These are phyloP conservation scores for Montipora foliosa DNA, from an alignment of 64 coral and sea anemone genomes.

Conservation along the genomic window DNA sequence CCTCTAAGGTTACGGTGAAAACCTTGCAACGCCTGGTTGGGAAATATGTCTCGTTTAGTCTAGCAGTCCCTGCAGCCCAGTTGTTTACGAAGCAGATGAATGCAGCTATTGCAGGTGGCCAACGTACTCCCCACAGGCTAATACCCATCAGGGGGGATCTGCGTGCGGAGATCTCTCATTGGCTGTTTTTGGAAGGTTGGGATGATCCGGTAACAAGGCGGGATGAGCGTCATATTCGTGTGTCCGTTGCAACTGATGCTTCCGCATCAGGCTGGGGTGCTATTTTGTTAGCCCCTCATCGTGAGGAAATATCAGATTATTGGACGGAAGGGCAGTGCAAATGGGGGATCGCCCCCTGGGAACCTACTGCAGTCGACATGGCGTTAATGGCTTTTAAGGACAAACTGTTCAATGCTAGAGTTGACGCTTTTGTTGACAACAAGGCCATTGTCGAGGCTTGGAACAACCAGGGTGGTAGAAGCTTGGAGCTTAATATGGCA, in stretches of 20 bases:
- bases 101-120: conserved; percentile 50
- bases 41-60: conserved; percentile 69
- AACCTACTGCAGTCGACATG: no score
- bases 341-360: no score
- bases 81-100: conserved; percentile 72
- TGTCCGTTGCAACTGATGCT: conserved; percentile 46
- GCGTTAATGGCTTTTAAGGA: no score
- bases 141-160: conserved; percentile 2
- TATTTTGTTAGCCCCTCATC: neutral
- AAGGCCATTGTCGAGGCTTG: no score
- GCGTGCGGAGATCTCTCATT: conserved; percentile 42
- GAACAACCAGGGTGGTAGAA: no score
- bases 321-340: no score
- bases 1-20: conserved; percentile 45
- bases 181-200: conserved; percentile 61
- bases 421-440: no score
- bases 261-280: conserved; percentile 60
- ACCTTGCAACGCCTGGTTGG: neutral
- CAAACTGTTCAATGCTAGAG: no score
- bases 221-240: conserved; percentile 57
- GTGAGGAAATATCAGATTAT: no score
- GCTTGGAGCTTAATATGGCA: no score
- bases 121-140: conserved; percentile 8
- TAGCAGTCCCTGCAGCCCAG: conserved; percentile 56
- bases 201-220: conserved; percentile 46